Evolutionary conservation across 2,113 vertebrate species (phyloP).

Genomic region (Pomatorhinus ruficollis): DNA sequence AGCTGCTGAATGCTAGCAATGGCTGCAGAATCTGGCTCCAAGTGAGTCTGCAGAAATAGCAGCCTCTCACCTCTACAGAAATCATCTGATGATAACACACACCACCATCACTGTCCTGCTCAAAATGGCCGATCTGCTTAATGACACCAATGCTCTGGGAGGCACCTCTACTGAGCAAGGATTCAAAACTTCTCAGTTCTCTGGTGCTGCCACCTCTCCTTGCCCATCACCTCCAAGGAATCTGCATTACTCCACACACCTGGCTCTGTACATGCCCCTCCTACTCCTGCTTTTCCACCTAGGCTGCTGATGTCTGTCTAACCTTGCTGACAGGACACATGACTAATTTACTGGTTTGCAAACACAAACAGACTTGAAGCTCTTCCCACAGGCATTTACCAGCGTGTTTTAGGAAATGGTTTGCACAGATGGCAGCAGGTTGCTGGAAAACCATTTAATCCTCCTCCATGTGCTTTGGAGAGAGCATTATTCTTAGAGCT

Average conservation of each 20-base stretch:
- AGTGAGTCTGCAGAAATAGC: not conserved
- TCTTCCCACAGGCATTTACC: conserved; percentile 12
- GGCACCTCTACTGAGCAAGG: not conserved
- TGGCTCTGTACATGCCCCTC: not conserved
- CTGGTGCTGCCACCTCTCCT: not conserved
- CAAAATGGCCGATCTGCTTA: not conserved
- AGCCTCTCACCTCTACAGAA: not conserved
- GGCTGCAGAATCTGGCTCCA: not conserved
- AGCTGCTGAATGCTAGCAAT: not conserved
- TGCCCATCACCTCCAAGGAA: not conserved
- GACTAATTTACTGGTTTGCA: not conserved
- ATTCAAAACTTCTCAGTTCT: not conserved
- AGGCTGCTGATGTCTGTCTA: not conserved
- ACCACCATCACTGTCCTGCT: not conserved
- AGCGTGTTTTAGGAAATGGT: not conserved
- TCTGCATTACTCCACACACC: rapidly evolving
- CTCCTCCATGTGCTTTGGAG: conserved; percentile 29
- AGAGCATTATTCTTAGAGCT: not conserved
- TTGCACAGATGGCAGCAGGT: conserved; percentile 58
- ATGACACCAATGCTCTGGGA: not conserved
- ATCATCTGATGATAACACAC: not conserved
- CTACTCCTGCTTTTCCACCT: not conserved
- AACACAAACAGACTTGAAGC: not conserved
- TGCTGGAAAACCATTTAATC: conserved; percentile 26
- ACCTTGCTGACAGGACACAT: not conserved